Percentiles rank a stretch among this genome's conserved stretches.
Evolutionary conservation across 1,140 invertebrate genomes (phyloP).

Genomic region (Vanessa atalanta): DNA sequence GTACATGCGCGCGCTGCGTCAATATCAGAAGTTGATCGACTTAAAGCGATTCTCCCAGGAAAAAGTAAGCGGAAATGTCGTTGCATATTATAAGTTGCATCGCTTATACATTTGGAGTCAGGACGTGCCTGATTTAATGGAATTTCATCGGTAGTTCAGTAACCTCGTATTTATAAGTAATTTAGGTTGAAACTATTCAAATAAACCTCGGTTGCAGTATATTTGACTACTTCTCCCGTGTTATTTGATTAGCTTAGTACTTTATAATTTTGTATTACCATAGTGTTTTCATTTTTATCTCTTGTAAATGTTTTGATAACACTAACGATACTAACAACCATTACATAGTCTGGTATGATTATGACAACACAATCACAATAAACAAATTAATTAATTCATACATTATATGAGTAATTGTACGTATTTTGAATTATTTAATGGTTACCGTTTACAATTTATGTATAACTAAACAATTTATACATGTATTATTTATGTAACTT

Average conservation of each 20-base stretch:
- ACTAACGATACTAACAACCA: not conserved
- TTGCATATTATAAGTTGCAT: slow-evolving; percentile 35
- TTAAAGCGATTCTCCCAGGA: slow-evolving; percentile 71
- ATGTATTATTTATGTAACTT: too few relatives aligned
- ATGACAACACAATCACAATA: too few relatives aligned
- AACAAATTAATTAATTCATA: too few relatives aligned
- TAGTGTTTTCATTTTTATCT: slow-evolving; percentile 11
- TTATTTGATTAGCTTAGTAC: slow-evolving; percentile 18
- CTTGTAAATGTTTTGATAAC: not conserved
- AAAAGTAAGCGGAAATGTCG: slow-evolving; percentile 71
- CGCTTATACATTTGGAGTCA: slow-evolving; percentile 36
- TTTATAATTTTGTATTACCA: slow-evolving; percentile 11
- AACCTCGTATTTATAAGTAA: slow-evolving; percentile 39
- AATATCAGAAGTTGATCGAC: slow-evolving; percentile 82
- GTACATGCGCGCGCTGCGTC: slow-evolving; percentile 82
- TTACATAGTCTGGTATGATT: too few relatives aligned
- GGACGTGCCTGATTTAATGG: slow-evolving; percentile 36
- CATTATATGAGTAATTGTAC: too few relatives aligned
- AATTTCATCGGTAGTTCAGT: slow-evolving; percentile 33
- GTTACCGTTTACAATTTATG: too few relatives aligned
- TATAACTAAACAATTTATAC: too few relatives aligned
- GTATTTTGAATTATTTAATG: too few relatives aligned
- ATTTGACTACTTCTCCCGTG: slow-evolving; percentile 17
- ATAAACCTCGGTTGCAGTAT: slow-evolving; percentile 23
- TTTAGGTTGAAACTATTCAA: slow-evolving; percentile 35